Base-by-base conservation (phyloP, 2,888 invertebrate genomes). In the Callimorpha dominula region DNA sequence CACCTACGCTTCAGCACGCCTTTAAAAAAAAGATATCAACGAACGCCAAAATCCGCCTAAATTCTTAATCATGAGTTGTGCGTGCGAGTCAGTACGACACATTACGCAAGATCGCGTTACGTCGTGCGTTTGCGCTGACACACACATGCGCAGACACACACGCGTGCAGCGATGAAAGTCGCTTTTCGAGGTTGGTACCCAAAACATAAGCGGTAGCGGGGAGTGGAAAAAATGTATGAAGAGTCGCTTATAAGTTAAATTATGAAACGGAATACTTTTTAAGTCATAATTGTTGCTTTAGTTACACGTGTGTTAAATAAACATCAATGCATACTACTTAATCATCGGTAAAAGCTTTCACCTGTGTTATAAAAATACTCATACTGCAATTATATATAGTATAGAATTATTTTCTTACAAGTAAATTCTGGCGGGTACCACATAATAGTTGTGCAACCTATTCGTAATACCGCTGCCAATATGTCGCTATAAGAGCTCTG, bases 101-200 rank as follows among this genome's bases (percentile, higher is more conserved):
- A 89, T 93, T 93, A 90, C 93, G 93, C 93, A 93, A 94, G 83
- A 87, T 89, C 87, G 87, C 85, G 91, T 93, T 91, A 90, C 91
- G 89, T 86, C 73, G 60, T 79, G 85, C 81, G 64, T 65, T 67
- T 52, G 75, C 72, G 63, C 77, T 69, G 15, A 62, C 68, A n/a
- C 50, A 68, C 65, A 71, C 74, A 54, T 64, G 17, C 84, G 78
- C 86, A 76, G 85, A 77, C 83, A 78, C 87, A 81, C 87, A 84
- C 87, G 84, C 85, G 83, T 87, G 86, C 86, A 81, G 85, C 84
- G 82, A 87, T 87, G 87, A 85, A 86, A 85, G 87, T 84, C 81
- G 85, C 84, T 88, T 90, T 91, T 87, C 87, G 88, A 84, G 86
- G 86, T 85, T 78, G 63, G 43, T 68, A 85, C 57, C 31, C 68